Evolutionary conservation across 2,888 invertebrate genomes (phyloP).

Genomic region (Timema podura): DNA sequence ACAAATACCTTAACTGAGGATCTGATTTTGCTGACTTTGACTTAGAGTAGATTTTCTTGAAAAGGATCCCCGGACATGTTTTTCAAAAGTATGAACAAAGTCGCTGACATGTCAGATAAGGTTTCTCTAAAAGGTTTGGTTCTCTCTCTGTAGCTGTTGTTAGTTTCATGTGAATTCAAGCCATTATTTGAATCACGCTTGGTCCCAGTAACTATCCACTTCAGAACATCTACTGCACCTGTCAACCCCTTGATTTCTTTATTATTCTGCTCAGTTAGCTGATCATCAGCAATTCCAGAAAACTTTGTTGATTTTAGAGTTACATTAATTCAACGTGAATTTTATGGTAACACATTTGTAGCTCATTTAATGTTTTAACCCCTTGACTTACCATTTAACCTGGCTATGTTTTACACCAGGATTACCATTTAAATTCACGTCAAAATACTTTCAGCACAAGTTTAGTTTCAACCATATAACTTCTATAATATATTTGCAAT

Average conservation of each 20-base stretch:
- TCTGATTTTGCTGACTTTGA: constrained; percentile 1
- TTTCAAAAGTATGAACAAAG: too few species aligned
- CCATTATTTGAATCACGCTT: background rate
- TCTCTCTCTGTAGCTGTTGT: too few species aligned
- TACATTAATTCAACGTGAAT: constrained; percentile 7
- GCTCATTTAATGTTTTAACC: constrained; percentile 12
- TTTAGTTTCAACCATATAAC: too few species aligned
- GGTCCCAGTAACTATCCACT: background rate
- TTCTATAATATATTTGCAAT: too few species aligned
- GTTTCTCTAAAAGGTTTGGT: too few species aligned
- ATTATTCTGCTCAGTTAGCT: constrained; percentile 12
- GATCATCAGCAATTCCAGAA: constrained; percentile 11
- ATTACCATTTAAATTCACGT: too few species aligned
- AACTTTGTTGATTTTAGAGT: constrained; percentile 5
- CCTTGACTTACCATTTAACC: too few species aligned
- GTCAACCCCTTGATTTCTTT: constrained; percentile 2
- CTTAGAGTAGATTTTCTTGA: background rate
- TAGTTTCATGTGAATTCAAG: background rate
- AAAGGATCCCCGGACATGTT: too few species aligned
- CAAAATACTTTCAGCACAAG: too few species aligned
- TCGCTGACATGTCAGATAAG: too few species aligned
- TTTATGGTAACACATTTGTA: background rate
- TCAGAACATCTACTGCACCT: constrained; percentile 6
- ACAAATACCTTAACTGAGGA: background rate
- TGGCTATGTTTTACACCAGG: too few species aligned